Evolutionary conservation across 2,888 invertebrate genomes (phyloP).

Genomic region (Drosophila algonquin): DNA sequence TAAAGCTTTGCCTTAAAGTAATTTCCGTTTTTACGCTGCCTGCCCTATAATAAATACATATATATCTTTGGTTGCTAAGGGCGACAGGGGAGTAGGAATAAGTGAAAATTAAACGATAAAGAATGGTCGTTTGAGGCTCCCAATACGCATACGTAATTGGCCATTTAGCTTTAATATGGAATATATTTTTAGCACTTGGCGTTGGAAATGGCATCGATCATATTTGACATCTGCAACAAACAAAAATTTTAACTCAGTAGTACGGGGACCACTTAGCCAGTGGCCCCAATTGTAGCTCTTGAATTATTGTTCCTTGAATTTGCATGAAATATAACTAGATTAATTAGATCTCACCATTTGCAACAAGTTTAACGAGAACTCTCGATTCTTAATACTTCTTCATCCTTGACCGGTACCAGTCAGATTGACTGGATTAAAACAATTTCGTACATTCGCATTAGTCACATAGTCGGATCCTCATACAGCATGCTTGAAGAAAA

Average conservation of each 20-base stretch:
- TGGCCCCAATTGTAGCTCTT: slow-evolving; percentile 60
- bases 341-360: slow-evolving; percentile 30
- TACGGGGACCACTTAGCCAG: slow-evolving; percentile 32
- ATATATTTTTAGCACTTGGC: slow-evolving; percentile 62
- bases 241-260: slow-evolving; percentile 21
- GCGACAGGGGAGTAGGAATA: background rate
- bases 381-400: background rate
- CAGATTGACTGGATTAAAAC: background rate
- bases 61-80: slow-evolving; percentile 41
- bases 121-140: slow-evolving; percentile 13
- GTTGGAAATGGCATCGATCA: slow-evolving; percentile 44
- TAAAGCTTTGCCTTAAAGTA: slow-evolving; percentile 63
- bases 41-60: slow-evolving; percentile 28
- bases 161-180: slow-evolving; percentile 66
- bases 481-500: slow-evolving; percentile 45
- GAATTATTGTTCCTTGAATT: slow-evolving; percentile 35
- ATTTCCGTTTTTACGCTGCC: slow-evolving; percentile 52
- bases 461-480: slow-evolving; percentile 38
- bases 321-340: slow-evolving; percentile 54
- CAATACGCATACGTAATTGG: slow-evolving; percentile 64
- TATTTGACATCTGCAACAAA: slow-evolving; percentile 3
- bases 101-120: slow-evolving; percentile 15
- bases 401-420: slow-evolving; percentile 1
- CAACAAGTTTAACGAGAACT: slow-evolving; percentile 12
- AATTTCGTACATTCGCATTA: slow-evolving; percentile 21